phyloP scores from a whole-genome alignment of 2,888 invertebrate genomes.

The Trichogramma dendrolimi region DNA sequence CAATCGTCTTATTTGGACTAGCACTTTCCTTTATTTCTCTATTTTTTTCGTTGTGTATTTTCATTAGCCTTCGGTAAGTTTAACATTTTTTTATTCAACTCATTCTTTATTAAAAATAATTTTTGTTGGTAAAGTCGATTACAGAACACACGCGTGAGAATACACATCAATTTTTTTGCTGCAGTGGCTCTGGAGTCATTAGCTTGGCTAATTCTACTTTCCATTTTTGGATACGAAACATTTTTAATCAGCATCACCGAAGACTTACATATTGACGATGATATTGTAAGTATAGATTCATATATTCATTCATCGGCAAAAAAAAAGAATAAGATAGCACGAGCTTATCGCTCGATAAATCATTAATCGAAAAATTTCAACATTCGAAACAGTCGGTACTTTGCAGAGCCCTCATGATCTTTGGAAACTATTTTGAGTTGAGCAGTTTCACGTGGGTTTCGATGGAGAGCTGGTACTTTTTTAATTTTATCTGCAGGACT shows the following conservation, averaged over 20 bases:
- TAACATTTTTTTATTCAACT: background rate
- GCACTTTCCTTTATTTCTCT: conserved; percentile 2
- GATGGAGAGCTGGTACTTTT: conserved; percentile 22
- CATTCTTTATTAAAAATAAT: background rate
- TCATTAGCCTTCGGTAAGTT: conserved; percentile 10
- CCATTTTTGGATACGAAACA: background rate
- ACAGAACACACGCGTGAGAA: conserved; percentile 9
- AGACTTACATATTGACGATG: background rate
- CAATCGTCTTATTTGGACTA: background rate
- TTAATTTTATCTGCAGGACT: conserved; percentile 8
- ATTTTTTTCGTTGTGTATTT: conserved; percentile 10
- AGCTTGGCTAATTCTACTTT: background rate
- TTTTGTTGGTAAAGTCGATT: conserved; percentile 3
- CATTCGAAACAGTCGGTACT: background rate
- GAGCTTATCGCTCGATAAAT: too few relatives aligned
- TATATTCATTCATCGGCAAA: background rate
- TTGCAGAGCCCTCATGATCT: conserved; percentile 6
- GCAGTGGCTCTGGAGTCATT: conserved; percentile 1
- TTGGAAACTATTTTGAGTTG: conserved; percentile 8
- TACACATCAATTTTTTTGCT: conserved; percentile 16
- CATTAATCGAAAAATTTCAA: too few relatives aligned
- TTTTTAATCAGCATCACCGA: conserved; percentile 1
- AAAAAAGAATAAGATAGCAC: background rate
- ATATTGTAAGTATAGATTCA: background rate
- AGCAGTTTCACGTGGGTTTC: conserved; percentile 11